phyloP scores from a whole-genome alignment of 2,888 invertebrate species.

The Polydrusus cervinus region DNA sequence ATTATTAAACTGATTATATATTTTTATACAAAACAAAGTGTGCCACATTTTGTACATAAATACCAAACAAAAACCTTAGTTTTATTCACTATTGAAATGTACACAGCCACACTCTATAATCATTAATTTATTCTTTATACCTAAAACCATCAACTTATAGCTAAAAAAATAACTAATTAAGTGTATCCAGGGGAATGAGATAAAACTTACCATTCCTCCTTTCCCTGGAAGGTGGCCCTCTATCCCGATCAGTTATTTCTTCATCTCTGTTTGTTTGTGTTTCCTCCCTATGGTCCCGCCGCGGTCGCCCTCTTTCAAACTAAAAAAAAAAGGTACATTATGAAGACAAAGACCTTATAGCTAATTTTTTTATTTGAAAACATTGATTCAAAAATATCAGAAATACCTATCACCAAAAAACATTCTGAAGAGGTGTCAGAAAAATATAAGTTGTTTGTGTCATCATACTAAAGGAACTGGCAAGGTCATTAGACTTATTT shows the following conservation, averaged over 20 bases:
- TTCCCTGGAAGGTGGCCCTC: slow-evolving; percentile 46
- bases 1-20: too few species aligned
- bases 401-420: slow-evolving; percentile 41
- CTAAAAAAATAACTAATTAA: too few species aligned
- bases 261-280: slow-evolving; percentile 28
- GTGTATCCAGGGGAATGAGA: too few species aligned
- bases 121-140: too few species aligned
- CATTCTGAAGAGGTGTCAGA: slow-evolving; percentile 53
- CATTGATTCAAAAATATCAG: slow-evolving; percentile 36
- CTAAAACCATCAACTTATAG: too few species aligned
- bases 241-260: slow-evolving; percentile 34
- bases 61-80: too few species aligned
- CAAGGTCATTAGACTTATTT: not conserved
- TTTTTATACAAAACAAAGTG: too few species aligned
- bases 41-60: too few species aligned
- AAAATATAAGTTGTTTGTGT: slow-evolving; percentile 25
- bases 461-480: slow-evolving; percentile 20
- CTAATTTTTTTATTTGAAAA: too few species aligned
- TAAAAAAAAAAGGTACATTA: slow-evolving; percentile 41
- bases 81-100: too few species aligned
- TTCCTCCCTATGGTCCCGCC: slow-evolving; percentile 54
- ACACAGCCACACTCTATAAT: too few species aligned
- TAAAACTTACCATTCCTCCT: slow-evolving; percentile 56
- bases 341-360: not conserved
- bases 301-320: slow-evolving; percentile 57